Base-by-base conservation (phyloP, 2,888 invertebrate genomes). In the Calliphora vomitoria region DNA sequence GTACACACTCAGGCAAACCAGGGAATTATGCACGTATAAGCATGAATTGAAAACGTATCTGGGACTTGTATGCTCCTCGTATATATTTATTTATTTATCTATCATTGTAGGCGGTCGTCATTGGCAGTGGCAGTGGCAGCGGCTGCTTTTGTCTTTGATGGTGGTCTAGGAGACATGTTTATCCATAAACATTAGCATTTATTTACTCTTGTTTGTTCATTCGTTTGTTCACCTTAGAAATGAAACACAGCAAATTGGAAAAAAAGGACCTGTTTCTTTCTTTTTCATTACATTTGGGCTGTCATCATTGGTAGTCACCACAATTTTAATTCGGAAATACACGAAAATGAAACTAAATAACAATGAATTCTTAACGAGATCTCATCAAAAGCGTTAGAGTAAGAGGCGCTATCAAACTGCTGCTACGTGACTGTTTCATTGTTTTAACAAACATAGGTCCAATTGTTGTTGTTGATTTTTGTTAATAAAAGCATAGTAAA, bases 361-460 rank as follows among this genome's bases (percentile, higher is more conserved):
- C 82, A 79, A 85, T 82, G 79, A 85, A 87, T 87, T 87, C 87
- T 75, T 84, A 87, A 87, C 87, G 71, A 87, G 87, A 87, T 87
- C 82, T 82, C 79, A 79, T 87, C 85, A 87, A 82, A 87, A 58
- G 80, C 76, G 82, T 71, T 79, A 53, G 83, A 69, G 79, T 82
- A 87, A 75, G 79, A 86, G 89, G 88, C 89, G 89, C 88, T 89
- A 88, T 82, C 83, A 87, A 89, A 88, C 89, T 87, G 87, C 83
- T 74, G 69, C 66, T 89, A 90, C 90, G 90, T 90, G 90, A 90
- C 90, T 87, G 86, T 81, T 88, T 86, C 88, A 72, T 83, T 83
- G 62, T 78, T 69, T 69, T 69, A 76, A 50, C 75, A 25, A 82
- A 83, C 66, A 58, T 66, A 68, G 66, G 41, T 55, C 62, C 68